Percentiles rank a stretch among this genome's conserved stretches.
Evolutionary conservation across 1,140 invertebrate species (phyloP).

Genomic region (Drosophila varians): DNA sequence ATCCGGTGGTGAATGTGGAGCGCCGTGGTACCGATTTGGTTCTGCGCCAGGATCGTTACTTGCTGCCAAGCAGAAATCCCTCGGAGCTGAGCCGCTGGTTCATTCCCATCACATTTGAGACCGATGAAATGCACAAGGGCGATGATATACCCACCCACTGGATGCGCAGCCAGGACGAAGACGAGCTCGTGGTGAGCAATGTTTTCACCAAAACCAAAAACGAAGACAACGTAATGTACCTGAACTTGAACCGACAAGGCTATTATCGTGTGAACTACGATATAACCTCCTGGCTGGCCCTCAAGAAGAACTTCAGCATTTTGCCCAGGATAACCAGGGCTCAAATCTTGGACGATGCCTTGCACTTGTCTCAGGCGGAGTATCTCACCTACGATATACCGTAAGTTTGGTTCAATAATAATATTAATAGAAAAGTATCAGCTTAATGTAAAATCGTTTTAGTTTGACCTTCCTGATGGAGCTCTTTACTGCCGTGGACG

Average conservation of each 20-base stretch:
- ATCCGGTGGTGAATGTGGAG: constrained; percentile 89
- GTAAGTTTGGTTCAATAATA: constrained; percentile 18
- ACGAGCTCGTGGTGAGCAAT: constrained; percentile 61
- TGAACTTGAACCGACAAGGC: constrained; percentile 84
- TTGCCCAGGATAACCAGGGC: constrained; percentile 88
- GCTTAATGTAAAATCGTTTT: neutral
- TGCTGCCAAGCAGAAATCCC: constrained; percentile 54
- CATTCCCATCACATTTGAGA: constrained; percentile 86
- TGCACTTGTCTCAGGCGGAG: constrained; percentile 89
- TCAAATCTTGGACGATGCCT: constrained; percentile 92
- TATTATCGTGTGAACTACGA: constrained; percentile 92
- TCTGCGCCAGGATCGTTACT: constrained; percentile 69
- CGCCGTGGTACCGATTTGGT: constrained; percentile 57
- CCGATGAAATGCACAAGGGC: constrained; percentile 64
- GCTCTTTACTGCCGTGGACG: constrained; percentile 58
- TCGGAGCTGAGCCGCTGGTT: constrained; percentile 84
- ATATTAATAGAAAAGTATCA: neutral
- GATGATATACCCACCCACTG: constrained; percentile 74
- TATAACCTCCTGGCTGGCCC: constrained; percentile 86
- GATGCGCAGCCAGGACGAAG: constrained; percentile 57
- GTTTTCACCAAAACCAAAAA: constrained; percentile 49
- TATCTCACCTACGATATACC: constrained; percentile 86
- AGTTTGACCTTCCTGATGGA: constrained; percentile 84
- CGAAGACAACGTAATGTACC: constrained; percentile 60
- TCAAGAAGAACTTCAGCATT: constrained; percentile 85